A percentile compares a stretch with the other conserved stretches of the same genome.
These are phyloP conservation scores for Parnassius glacialis DNA, from an alignment of 2,888 invertebrate species.

Conservation along the genomic window DNA sequence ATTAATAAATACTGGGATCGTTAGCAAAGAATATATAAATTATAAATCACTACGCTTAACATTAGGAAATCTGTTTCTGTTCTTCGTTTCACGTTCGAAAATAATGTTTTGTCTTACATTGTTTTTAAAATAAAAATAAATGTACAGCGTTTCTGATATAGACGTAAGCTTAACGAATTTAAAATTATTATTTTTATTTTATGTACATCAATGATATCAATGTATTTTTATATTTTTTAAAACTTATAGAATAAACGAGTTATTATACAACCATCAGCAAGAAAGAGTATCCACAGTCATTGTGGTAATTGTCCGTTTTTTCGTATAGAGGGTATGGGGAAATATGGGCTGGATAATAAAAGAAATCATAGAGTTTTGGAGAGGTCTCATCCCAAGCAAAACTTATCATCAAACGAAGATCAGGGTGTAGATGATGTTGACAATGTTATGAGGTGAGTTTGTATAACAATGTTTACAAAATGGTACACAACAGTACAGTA, in stretches of 20 bases:
- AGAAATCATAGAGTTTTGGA: slow-evolving; percentile 34
- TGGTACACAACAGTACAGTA: too few relatives aligned
- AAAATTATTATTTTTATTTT: neutral
- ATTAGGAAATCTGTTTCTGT: too few relatives aligned
- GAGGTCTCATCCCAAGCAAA: slow-evolving; percentile 24
- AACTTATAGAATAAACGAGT: slow-evolving; percentile 48
- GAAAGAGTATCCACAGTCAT: slow-evolving; percentile 53
- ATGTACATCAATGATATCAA: neutral
- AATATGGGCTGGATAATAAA: slow-evolving; percentile 52
- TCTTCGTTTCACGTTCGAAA: too few relatives aligned
- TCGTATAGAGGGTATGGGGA: slow-evolving; percentile 7
- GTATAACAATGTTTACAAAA: neutral
- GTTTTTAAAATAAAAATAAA: neutral
- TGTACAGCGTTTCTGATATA: slow-evolving; percentile 1
- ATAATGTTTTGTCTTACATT: too few relatives aligned
- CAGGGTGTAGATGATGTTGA: slow-evolving; percentile 57
- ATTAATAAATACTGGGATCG: too few relatives aligned
- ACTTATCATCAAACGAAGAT: slow-evolving; percentile 20
- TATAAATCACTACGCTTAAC: too few relatives aligned
- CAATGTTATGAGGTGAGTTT: slow-evolving; percentile 57
- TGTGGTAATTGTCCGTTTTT: slow-evolving; percentile 31
- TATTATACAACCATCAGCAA: slow-evolving; percentile 49
- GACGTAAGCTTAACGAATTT: slow-evolving; percentile 3
- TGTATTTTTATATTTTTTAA: slow-evolving; percentile 4
- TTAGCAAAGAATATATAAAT: too few relatives aligned